Conservation (phyloP, 2,797 vertebrate species). For the Pseudochaenichthys georgianus region DNA sequence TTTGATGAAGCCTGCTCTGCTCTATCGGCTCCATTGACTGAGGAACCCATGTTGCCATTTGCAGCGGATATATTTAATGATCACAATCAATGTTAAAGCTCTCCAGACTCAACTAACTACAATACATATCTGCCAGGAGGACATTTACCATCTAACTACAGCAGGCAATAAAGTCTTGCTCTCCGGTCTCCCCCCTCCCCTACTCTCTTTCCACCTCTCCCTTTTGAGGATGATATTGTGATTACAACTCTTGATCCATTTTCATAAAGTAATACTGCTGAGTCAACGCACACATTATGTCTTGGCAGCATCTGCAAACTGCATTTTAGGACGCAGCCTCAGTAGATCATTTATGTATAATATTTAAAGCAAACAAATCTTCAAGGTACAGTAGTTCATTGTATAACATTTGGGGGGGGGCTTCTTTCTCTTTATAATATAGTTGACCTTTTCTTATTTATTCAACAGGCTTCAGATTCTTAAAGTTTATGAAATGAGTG, state of each 20-base stretch:
- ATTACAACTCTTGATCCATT: conserved; percentile 88
- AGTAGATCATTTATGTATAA: conserved; percentile 44
- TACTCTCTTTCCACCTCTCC: conserved; percentile 50
- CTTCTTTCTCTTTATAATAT: too few relatives aligned
- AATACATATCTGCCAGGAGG: conserved; percentile 87
- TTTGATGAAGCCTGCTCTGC: conserved; percentile 83
- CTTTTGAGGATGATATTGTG: conserved; percentile 81
- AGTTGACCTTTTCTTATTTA: too few relatives aligned
- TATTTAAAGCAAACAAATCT: conserved; percentile 25
- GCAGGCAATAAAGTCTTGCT: conserved; percentile 83
- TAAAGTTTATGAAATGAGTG: too few relatives aligned
- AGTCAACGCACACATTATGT: conserved; percentile 83
- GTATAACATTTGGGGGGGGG: too few relatives aligned
- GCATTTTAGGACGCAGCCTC: conserved; percentile 18
- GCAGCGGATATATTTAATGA: conserved; percentile 89
- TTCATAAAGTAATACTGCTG: conserved; percentile 83
- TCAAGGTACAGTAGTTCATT: too few relatives aligned
- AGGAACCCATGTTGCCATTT: conserved; percentile 86
- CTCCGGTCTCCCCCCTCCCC: conserved; percentile 49
- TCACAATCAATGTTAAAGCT: conserved; percentile 89
- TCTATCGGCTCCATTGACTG: conserved; percentile 82
- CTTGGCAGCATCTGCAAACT: conserved; percentile 67
- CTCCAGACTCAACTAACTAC: conserved; percentile 86
- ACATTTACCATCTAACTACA: conserved; percentile 88
- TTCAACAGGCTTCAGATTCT: too few relatives aligned